Conservation (phyloP, 2,888 invertebrate genomes). For the Acanthopleura granulata region DNA sequence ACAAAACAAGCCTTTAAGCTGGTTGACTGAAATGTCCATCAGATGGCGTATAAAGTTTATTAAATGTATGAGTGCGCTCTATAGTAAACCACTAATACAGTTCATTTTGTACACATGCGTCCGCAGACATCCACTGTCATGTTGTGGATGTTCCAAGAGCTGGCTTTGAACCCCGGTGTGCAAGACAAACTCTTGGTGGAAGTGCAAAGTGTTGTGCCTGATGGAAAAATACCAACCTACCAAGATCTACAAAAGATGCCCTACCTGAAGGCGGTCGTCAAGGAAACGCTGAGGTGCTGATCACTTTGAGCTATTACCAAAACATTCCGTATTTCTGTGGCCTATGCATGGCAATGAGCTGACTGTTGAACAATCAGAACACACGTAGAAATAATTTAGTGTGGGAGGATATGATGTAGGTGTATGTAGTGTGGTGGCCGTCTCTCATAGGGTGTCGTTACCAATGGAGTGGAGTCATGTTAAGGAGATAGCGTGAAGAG, state of each 20-base stretch:
- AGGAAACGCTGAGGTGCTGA: conserved; percentile 36
- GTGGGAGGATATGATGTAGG: neutral
- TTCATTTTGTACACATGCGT: too few species aligned
- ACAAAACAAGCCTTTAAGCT: too few species aligned
- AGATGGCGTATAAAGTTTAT: too few species aligned
- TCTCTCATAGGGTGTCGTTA: too few species aligned
- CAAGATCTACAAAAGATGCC: conserved; percentile 32
- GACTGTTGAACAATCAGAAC: neutral
- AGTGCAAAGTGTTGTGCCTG: conserved; percentile 22
- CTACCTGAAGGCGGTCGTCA: conserved; percentile 34
- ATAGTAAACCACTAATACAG: too few species aligned
- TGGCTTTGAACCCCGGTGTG: conserved; percentile 27
- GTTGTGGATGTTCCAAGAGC: conserved; percentile 34
- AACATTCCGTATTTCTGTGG: neutral
- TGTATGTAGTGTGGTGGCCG: neutral
- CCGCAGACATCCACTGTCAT: conserved; percentile 38
- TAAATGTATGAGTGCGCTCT: too few species aligned
- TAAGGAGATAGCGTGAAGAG: too few species aligned
- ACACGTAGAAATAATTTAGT: neutral
- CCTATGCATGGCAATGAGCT: neutral
- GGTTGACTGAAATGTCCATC: too few species aligned
- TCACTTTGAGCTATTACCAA: neutral
- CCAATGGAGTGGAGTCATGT: too few species aligned
- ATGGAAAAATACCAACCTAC: conserved; percentile 13
- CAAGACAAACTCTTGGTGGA: conserved; percentile 31